Evolutionary conservation across 2,113 vertebrate species (phyloP).

Genomic region (Nycticorax nycticorax): DNA sequence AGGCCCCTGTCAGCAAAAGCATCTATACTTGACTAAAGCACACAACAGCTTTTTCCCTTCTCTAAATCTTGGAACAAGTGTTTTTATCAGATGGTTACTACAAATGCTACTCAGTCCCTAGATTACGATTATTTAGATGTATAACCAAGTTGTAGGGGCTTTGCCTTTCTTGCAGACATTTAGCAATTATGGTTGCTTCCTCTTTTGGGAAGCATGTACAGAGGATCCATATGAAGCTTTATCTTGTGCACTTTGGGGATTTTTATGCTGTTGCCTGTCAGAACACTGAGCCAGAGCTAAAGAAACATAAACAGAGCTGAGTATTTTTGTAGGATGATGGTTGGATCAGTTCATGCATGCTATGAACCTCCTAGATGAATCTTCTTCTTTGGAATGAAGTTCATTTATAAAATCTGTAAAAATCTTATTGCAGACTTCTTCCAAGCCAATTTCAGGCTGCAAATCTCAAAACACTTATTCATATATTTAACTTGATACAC

Average conservation of each 20-base stretch:
- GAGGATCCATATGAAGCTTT: not conserved
- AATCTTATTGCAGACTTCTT: not conserved
- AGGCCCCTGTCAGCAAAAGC: not conserved
- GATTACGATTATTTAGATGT: too few species aligned
- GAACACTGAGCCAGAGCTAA: not conserved
- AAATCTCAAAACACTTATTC: not conserved
- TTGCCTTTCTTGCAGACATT: not conserved
- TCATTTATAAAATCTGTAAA: not conserved
- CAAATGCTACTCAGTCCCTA: not conserved
- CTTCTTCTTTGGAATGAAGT: not conserved
- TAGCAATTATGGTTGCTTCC: not conserved
- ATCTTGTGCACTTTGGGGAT: not conserved
- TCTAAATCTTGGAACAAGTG: not conserved
- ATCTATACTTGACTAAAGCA: not conserved
- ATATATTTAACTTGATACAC: conserved; percentile 33
- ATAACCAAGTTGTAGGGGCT: not conserved
- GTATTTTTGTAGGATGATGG: not conserved
- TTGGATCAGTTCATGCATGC: not conserved
- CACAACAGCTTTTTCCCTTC: not conserved
- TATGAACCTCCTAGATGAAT: not conserved
- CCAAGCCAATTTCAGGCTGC: not conserved
- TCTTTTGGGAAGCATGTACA: not conserved
- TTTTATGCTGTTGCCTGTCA: not conserved
- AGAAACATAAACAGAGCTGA: not conserved
- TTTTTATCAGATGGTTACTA: not conserved